phyloP scores from a whole-genome alignment of 1,140 invertebrate genomes.

The Triops longicaudatus region DNA sequence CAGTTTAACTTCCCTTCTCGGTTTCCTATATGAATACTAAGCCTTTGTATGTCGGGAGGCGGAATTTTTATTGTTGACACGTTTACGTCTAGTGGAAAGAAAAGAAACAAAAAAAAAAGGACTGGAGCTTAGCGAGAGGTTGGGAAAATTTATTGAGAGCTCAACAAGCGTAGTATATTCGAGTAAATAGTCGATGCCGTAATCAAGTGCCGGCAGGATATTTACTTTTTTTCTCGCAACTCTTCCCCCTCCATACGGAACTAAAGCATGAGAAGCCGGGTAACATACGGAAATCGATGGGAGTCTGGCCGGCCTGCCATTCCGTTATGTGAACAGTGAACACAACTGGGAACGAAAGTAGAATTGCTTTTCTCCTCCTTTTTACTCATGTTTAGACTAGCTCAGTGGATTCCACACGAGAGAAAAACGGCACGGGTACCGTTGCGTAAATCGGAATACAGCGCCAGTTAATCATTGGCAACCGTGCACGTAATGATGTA shows the following conservation, averaged over 20 bases:
- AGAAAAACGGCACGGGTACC: background rate
- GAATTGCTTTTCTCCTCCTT: background rate
- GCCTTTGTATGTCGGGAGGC: background rate
- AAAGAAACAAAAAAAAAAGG: background rate
- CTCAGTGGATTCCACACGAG: background rate
- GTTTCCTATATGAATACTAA: background rate
- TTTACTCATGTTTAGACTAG: background rate
- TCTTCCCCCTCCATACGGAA: background rate
- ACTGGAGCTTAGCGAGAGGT: background rate
- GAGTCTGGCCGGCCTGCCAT: background rate
- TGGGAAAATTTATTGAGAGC: background rate
- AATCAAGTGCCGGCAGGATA: background rate
- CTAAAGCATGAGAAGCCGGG: background rate
- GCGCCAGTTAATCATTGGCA: background rate
- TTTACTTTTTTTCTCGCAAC: background rate
- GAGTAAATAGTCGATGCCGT: background rate
- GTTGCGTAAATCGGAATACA: background rate
- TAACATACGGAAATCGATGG: conserved; percentile 1
- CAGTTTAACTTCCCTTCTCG: background rate
- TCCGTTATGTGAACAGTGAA: background rate
- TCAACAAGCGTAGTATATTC: background rate
- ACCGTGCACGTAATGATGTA: background rate
- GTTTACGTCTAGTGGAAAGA: background rate
- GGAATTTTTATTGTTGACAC: background rate
- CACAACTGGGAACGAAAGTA: background rate